phyloP scores from a whole-genome alignment of 2,113 vertebrate species.

The Sphaerodactylus townsendi region DNA sequence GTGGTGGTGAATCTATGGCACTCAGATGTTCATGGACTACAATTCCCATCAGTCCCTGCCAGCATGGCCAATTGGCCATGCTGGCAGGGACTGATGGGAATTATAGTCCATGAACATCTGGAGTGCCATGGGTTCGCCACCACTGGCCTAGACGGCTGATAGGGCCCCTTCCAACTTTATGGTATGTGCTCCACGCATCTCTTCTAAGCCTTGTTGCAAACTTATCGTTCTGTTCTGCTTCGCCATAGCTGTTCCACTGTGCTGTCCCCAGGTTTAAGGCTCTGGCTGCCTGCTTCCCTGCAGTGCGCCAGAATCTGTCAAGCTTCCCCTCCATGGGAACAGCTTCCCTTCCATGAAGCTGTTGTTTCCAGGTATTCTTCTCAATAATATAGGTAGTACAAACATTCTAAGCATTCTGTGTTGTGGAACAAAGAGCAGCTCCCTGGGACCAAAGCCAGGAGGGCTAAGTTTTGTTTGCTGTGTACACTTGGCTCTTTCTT shows the following conservation, averaged over 20 bases:
- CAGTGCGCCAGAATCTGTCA: too few relatives aligned
- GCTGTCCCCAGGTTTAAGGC: background rate
- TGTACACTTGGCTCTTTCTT: slow-evolving; percentile 3
- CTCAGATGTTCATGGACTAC: too few relatives aligned
- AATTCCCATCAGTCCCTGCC: too few relatives aligned
- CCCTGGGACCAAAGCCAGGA: background rate
- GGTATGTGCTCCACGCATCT: background rate
- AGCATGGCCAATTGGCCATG: too few relatives aligned
- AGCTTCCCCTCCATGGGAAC: too few relatives aligned
- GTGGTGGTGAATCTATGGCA: too few relatives aligned
- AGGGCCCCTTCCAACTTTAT: background rate
- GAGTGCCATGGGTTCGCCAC: too few relatives aligned
- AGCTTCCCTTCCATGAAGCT: too few relatives aligned
- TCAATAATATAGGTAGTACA: background rate
- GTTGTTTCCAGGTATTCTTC: background rate
- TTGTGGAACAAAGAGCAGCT: background rate
- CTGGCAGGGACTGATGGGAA: too few relatives aligned
- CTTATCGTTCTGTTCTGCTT: background rate
- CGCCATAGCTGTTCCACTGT: background rate
- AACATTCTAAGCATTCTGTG: background rate
- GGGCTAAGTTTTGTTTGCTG: background rate
- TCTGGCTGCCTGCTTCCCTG: background rate
- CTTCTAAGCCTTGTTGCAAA: background rate
- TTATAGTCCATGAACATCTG: too few relatives aligned
- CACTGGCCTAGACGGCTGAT: too few relatives aligned